phyloP scores from a whole-genome alignment of 1,140 invertebrate genomes.

The Eurosta solidaginis region DNA sequence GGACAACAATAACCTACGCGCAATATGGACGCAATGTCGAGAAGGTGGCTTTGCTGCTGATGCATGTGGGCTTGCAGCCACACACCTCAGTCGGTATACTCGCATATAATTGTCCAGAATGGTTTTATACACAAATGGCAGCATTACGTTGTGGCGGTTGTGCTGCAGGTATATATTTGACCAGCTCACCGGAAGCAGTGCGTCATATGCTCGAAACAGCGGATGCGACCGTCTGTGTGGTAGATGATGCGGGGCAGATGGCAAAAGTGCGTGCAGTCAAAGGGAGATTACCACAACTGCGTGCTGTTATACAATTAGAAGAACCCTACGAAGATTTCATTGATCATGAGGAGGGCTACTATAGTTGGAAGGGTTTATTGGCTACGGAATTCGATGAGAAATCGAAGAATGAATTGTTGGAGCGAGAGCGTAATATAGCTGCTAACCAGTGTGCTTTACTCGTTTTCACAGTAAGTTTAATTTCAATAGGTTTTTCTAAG shows the following conservation, averaged over 20 bases:
- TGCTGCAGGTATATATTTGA: constrained; percentile 87
- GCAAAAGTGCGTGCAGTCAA: constrained; percentile 79
- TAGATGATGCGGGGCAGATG: constrained; percentile 85
- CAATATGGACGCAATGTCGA: constrained; percentile 75
- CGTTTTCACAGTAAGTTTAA: constrained; percentile 78
- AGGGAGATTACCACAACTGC: constrained; percentile 72
- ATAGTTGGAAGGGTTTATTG: constrained; percentile 79
- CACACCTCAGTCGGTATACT: constrained; percentile 82
- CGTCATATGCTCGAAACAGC: constrained; percentile 74
- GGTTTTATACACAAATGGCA: constrained; percentile 83
- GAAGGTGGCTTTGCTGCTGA: constrained; percentile 80
- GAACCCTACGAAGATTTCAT: constrained; percentile 62
- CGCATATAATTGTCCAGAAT: constrained; percentile 89
- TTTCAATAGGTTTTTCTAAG: constrained; percentile 76
- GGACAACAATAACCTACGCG: constrained; percentile 73
- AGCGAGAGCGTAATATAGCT: constrained; percentile 69
- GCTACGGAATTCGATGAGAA: constrained; percentile 68
- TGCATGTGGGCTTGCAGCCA: constrained; percentile 80
- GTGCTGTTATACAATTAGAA: constrained; percentile 83
- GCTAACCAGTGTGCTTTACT: constrained; percentile 88
- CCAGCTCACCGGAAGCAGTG: constrained; percentile 84
- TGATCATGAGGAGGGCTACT: constrained; percentile 45
- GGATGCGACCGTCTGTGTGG: constrained; percentile 81
- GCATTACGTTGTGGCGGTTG: constrained; percentile 89
- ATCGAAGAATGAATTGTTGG: constrained; percentile 36